These are phyloP conservation scores for Pipistrellus pygmaeus DNA, from an alignment of 2,797 vertebrate species.

Conservation along the genomic window DNA sequence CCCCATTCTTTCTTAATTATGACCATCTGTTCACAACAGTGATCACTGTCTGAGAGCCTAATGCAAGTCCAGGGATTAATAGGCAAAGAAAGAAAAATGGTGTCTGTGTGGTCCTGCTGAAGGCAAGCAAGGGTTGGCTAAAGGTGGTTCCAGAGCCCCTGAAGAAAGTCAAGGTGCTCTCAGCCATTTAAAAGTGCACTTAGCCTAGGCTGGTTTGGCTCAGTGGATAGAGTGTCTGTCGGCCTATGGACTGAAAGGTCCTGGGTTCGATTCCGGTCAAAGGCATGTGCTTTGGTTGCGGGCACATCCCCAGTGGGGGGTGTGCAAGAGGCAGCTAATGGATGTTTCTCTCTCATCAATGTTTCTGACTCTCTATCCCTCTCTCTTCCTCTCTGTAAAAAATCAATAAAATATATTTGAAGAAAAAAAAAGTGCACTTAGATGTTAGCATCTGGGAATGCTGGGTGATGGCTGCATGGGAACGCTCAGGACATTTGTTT, in stretches of 20 bases:
- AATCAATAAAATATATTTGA: no score
- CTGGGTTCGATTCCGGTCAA: no score
- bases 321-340: no score
- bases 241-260: no score
- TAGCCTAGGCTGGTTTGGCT: neutral
- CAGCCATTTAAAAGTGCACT: neutral
- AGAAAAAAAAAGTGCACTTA: neutral
- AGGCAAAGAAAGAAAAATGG: constrained; percentile 25
- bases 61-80: neutral
- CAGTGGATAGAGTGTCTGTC: no score
- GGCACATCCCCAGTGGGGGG: no score
- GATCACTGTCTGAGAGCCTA: neutral
- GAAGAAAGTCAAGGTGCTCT: neutral
- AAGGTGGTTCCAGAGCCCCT: neutral
- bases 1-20: neutral
- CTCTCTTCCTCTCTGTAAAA: no score
- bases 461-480: neutral
- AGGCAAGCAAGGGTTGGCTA: neutral
- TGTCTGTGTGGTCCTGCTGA: neutral
- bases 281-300: no score
- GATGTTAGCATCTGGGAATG: neutral
- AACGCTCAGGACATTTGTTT: neutral
- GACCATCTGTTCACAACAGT: neutral
- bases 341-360: no score
- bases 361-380: no score